phyloP scores from a whole-genome alignment of 2,888 invertebrate genomes.

The Amiota mariae region DNA sequence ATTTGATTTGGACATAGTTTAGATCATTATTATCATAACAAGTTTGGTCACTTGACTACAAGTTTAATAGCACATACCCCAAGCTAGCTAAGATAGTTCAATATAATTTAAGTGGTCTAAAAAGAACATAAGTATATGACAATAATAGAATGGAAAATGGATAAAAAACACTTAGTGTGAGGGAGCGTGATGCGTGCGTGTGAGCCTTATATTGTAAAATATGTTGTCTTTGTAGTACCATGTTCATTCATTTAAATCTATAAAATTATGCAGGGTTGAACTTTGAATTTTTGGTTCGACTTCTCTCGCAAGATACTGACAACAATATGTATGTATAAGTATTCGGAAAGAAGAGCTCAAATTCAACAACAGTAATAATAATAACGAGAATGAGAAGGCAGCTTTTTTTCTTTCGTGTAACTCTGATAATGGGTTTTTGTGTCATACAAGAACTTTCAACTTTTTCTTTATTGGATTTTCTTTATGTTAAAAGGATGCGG shows the following conservation, averaged over 20 bases:
- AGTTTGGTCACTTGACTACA: not conserved
- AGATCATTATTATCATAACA: conserved; percentile 14
- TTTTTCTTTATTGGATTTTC: conserved; percentile 68
- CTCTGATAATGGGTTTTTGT: conserved; percentile 68
- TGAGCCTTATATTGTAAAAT: too few species aligned
- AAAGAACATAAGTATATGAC: too few species aligned
- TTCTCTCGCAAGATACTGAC: not conserved
- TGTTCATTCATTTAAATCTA: conserved; percentile 20
- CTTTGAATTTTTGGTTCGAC: not conserved
- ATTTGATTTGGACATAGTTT: conserved; percentile 27
- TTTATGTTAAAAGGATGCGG: conserved; percentile 45
- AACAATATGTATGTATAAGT: too few species aligned
- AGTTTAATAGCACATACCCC: too few species aligned
- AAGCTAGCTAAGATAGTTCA: not conserved
- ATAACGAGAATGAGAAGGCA: too few species aligned
- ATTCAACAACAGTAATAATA: too few species aligned
- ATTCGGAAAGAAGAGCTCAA: too few species aligned
- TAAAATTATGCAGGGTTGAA: conserved; percentile 31
- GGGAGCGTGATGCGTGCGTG: not conserved
- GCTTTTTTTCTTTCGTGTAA: conserved; percentile 41
- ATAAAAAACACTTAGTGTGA: not conserved
- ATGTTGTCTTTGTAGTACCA: conserved; percentile 10
- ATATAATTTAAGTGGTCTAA: too few species aligned
- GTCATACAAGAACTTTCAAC: conserved; percentile 62
- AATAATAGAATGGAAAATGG: too few species aligned